A percentile compares a stretch with the other conserved stretches of the same genome.
phyloP scores from a whole-genome alignment of 2,888 invertebrate species.

The Chloroclysta siterata region DNA sequence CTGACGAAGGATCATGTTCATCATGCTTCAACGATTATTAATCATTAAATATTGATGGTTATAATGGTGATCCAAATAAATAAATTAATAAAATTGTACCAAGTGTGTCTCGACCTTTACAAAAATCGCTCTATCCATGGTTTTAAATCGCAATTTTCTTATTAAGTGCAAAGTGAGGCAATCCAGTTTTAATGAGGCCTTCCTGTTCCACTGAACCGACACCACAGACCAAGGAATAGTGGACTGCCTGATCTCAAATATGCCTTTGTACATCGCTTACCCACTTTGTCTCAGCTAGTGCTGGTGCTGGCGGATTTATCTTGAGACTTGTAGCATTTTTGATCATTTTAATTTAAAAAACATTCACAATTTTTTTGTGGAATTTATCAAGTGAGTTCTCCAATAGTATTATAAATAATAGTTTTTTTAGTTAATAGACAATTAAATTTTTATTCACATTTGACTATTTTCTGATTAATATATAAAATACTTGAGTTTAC shows the following conservation, averaged over 20 bases:
- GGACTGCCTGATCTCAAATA: conserved; percentile 41
- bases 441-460: too few relatives aligned
- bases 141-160: conserved; percentile 64
- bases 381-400: too few relatives aligned
- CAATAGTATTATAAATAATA: too few relatives aligned
- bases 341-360: neutral
- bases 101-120: conserved; percentile 47
- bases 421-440: too few relatives aligned
- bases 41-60: neutral
- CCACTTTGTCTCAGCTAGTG: conserved; percentile 19
- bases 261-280: conserved; percentile 26
- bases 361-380: too few relatives aligned
- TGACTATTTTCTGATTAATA: too few relatives aligned
- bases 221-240: conserved; percentile 36
- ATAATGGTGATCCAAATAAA: neutral
- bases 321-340: neutral
- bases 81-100: neutral
- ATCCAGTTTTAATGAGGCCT: conserved; percentile 72
- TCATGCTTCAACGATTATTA: too few relatives aligned
- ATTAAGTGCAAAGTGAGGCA: conserved; percentile 62
- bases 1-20: too few relatives aligned
- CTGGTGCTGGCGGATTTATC: conserved; percentile 18
- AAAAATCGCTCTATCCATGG: conserved; percentile 54
- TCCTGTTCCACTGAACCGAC: conserved; percentile 51
- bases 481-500: too few relatives aligned